Evolutionary conservation across 2,888 invertebrate genomes (phyloP).

Genomic region (Drosophila birchii): DNA sequence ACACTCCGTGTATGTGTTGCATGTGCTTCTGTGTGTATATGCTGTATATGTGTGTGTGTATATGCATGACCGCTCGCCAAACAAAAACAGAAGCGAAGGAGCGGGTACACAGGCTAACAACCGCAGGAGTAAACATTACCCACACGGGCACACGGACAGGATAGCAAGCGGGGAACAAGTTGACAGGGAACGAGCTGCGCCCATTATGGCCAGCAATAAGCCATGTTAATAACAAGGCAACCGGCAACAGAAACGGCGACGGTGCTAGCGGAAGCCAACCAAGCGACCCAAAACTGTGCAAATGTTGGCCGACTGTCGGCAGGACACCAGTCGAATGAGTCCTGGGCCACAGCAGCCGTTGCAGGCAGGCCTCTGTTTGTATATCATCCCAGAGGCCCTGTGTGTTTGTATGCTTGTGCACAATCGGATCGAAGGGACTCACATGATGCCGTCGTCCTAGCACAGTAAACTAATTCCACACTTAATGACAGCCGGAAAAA

Average conservation of each 20-base stretch:
- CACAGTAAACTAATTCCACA: conserved; percentile 72
- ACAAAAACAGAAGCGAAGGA: conserved; percentile 64
- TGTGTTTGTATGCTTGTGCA: conserved; percentile 18
- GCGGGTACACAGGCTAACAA: conserved; percentile 58
- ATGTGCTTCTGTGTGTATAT: neutral
- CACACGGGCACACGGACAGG: conserved; percentile 16
- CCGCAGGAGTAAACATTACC: conserved; percentile 64
- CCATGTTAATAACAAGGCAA: conserved; percentile 73
- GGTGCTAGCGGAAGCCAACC: conserved; percentile 28
- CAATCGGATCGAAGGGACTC: conserved; percentile 26
- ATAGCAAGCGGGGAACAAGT: conserved; percentile 24
- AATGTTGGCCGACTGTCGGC: conserved; percentile 63
- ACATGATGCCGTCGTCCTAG: conserved; percentile 44
- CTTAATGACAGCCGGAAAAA: conserved; percentile 46
- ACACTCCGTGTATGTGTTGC: conserved; percentile 17
- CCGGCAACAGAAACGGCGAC: conserved; percentile 35
- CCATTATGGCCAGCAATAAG: conserved; percentile 75
- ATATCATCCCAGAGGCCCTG: conserved; percentile 13
- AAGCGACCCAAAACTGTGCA: conserved; percentile 69
- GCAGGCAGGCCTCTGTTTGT: conserved; percentile 32
- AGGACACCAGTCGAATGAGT: conserved; percentile 31
- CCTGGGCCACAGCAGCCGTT: conserved; percentile 22
- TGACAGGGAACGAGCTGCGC: conserved; percentile 54
- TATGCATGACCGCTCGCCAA: conserved; percentile 50
- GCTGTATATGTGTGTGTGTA: conserved; percentile 3